A percentile compares a stretch with the other conserved stretches of the same genome.
Evolutionary conservation across 2,888 invertebrate species (phyloP).

Genomic region (Strigamia transsilvanica): DNA sequence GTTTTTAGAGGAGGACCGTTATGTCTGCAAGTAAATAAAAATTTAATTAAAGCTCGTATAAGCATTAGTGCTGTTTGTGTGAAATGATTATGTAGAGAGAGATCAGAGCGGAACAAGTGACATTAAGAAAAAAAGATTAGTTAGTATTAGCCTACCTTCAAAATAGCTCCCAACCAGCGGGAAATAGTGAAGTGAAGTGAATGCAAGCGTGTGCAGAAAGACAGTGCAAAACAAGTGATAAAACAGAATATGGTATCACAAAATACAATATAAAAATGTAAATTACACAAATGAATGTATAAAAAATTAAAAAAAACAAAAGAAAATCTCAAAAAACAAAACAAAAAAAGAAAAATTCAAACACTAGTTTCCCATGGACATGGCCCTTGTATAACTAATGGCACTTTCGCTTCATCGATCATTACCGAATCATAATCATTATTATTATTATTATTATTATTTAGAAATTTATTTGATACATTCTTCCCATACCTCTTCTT

Average conservation of each 20-base stretch:
- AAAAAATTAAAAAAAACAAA: background rate
- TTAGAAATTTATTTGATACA: background rate
- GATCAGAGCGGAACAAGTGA: background rate
- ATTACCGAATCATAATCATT: too few species aligned
- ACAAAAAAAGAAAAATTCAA: background rate
- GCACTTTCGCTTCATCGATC: background rate
- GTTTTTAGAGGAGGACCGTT: conserved; percentile 16
- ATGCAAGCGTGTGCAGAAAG: conserved; percentile 41
- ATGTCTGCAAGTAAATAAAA: conserved; percentile 44
- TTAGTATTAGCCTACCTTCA: conserved; percentile 5
- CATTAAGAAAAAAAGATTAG: background rate
- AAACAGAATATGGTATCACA: background rate
- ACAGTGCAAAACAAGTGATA: conserved; percentile 40
- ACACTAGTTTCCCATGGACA: conserved; percentile 26
- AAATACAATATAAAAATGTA: background rate
- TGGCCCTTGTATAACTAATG: background rate
- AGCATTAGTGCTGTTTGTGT: conserved; percentile 28
- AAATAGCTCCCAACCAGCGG: background rate
- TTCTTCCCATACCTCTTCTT: conserved; percentile 62
- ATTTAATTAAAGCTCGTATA: conserved; percentile 1
- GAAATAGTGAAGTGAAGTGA: background rate
- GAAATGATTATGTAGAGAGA: background rate
- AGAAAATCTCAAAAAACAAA: background rate
- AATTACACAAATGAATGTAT: background rate
- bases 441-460: conserved; percentile 39